Base-by-base conservation (phyloP, 1,140 invertebrate genomes). In the Cherax quadricarinatus region DNA sequence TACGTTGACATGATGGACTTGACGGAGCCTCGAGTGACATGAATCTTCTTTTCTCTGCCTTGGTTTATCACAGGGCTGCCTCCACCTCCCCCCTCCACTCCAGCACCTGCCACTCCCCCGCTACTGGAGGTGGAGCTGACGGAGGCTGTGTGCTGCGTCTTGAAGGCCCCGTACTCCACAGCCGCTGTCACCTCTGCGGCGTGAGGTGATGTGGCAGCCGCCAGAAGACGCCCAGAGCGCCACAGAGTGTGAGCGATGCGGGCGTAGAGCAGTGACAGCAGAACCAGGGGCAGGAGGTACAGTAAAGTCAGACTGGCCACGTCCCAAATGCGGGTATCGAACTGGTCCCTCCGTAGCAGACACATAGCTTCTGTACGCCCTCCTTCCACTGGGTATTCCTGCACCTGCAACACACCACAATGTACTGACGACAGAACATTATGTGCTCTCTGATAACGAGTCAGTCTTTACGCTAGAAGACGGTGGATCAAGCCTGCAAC, bases 301-400 rank as follows among this genome's bases (percentile, higher is more conserved):
- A 94, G 94, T 6, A 94, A 87, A 1, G 94, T 92, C 48, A 94
- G 94, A 70, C 94, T 94, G 14, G 94, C 93, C 18, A 94, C 86
- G 88, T 95, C 94, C 93, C 94, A 95, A 18, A 94, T 94, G 86
- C 94, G 94, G 5, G 94, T 94, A 86, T 94, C 93, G 73, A 94
- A 94, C 51, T 93, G 92, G 18, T 93, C 93, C 6, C 94, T 70
- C 53, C 93, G 86, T 57, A 94, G 86, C 53, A 94, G 88, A 79
- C 94, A 94, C 57, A 94, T 94, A 14, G 94, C 93, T 90, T 94
- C 94, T 24, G 86, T 86, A 9, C 88, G 24, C 21, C 91, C 91
- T n/a, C 89, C 93, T 57, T 89, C 92, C n/a, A 92, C 89, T n/a
- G 93, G 91, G 73, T 93, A 93, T 21, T 90, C 89, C 57, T 88